Evolutionary conservation across 1,140 invertebrate species (phyloP), one percentile per base, ranked within the genome.

Genomic region (Eupeodes corollae): DNA sequence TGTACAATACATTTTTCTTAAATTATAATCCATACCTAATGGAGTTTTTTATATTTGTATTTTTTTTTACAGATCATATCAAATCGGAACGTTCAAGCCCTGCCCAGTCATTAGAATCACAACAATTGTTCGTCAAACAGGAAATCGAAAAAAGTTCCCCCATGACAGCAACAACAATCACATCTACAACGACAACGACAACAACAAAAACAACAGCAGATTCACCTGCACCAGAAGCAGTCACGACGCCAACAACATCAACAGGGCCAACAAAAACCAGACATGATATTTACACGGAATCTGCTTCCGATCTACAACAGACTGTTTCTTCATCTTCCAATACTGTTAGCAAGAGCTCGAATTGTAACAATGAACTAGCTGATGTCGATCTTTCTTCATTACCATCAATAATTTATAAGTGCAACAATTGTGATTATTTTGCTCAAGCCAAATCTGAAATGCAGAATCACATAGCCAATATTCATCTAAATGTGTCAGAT

Each of bases 401-500:
- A 42, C 41, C 52, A 38, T 13, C 49, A 19, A 56, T 56, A 5
- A 52, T 66, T 18, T 64, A 56, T 18, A 68, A 68, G 32, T 68
- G 66, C 42, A 68, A 63, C 48, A 48, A 56, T 3, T 68, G 66
- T 43, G 63, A 68, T 37, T 63, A 59, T 31, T 66, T 64, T 50
- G 54, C 60, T 38, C 58, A 68, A 54, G 53, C 58, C 0, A 66
- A 61, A 26, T 48, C 48, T 9, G 65, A 68, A 15, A 63, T 68
- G 15, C 48, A 52, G 10, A 10, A 33, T 0, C 66, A 68, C 31
- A 53, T 68, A 18, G 56, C 56, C 8, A n/a, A 46, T 1, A 14
- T 51, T 13, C 66, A 68, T 44, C 56, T 61, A 6, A 49, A 48
- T n/a, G 40, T 52, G 9, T 56, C 57, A 2, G 44, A 30, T 30